A percentile compares a stretch with the other conserved stretches of the same genome.
These are phyloP conservation scores for Pocillopora grandis DNA, from an alignment of 92 coral and sea anemone genomes.

Conservation along the genomic window DNA sequence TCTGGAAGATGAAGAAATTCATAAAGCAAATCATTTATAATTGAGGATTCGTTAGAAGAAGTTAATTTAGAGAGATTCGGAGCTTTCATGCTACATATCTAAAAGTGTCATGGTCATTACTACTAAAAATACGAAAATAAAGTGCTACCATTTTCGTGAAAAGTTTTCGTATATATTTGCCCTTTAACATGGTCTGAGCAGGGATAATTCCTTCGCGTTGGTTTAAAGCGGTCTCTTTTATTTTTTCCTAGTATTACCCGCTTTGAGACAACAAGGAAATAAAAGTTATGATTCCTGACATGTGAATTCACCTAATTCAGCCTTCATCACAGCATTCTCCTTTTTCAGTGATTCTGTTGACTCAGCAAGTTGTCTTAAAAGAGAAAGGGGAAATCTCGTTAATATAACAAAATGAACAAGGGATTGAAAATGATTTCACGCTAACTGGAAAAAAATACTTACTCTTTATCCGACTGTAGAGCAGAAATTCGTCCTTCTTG, in stretches of 20 bases:
- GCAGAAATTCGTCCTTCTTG: slow-evolving; percentile 82
- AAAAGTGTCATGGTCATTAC: no score
- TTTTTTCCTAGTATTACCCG: no score
- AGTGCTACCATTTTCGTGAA: no score
- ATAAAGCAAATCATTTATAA: background rate
- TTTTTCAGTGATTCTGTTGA: slow-evolving; percentile 73
- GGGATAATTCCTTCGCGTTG: no score
- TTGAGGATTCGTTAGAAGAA: background rate
- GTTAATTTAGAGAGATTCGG: no score
- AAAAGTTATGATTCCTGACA: background rate
- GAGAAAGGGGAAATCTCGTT: background rate
- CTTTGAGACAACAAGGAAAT: no score
- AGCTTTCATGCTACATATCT: no score
- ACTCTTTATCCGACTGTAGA: slow-evolving; percentile 90
- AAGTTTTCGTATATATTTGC: no score
- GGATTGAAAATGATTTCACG: background rate
- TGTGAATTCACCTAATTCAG: slow-evolving; percentile 75
- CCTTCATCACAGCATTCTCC: slow-evolving; percentile 62
- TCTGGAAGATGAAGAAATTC: slow-evolving; percentile 50
- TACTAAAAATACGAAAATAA: no score
- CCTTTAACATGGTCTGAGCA: no score
- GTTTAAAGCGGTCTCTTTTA: no score
- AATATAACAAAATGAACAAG: background rate
- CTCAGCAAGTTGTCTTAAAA: slow-evolving; percentile 72
- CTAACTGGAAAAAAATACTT: slow-evolving; percentile 23